Conservation (phyloP, 2,113 vertebrate species). For the Anhinga rufa region DNA sequence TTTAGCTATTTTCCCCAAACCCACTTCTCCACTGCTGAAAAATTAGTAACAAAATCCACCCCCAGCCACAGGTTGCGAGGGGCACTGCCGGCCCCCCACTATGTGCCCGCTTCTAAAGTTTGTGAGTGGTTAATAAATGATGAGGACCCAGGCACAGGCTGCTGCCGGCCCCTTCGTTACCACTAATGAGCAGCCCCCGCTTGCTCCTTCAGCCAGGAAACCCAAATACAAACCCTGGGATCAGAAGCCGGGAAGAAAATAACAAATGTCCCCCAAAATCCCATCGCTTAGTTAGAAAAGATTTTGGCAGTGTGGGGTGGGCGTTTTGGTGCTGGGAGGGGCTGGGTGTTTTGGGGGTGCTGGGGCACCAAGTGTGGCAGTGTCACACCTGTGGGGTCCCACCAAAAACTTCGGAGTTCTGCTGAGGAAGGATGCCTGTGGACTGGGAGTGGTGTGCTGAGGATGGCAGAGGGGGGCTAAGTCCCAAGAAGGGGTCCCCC, state of each 20-base stretch:
- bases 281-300: background rate
- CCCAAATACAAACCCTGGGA: background rate
- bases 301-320: background rate
- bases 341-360: background rate
- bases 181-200: background rate
- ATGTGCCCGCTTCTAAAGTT: background rate
- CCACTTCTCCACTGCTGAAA: background rate
- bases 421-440: background rate
- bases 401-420: background rate
- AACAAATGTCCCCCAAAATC: background rate
- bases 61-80: background rate
- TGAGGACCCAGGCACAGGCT: background rate
- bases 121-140: background rate
- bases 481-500: background rate
- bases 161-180: background rate
- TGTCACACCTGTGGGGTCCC: background rate
- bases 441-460: background rate
- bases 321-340: background rate
- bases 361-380: background rate
- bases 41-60: background rate
- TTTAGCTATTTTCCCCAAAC: background rate
- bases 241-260: background rate
- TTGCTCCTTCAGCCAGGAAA: background rate
- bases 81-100: background rate
- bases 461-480: background rate